phyloP scores from a whole-genome alignment of 1,140 invertebrate species.

The Saccostrea echinata region DNA sequence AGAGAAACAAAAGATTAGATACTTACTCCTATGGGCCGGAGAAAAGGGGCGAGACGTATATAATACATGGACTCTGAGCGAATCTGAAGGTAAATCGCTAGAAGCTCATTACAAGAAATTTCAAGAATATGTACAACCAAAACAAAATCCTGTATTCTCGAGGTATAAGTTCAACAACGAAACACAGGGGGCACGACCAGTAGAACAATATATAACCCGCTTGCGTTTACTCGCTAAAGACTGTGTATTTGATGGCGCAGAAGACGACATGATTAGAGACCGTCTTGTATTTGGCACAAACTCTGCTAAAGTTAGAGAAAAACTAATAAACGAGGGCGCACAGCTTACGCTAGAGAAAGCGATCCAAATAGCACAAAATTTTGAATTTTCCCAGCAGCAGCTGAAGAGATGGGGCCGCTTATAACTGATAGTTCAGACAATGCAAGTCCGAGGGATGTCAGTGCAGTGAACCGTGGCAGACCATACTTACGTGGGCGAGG shows the following conservation, averaged over 20 bases:
- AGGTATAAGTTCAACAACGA: too few relatives aligned
- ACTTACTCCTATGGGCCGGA: slow-evolving; percentile 50
- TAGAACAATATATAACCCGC: too few relatives aligned
- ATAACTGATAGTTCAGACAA: slow-evolving; percentile 1
- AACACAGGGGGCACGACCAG: too few relatives aligned
- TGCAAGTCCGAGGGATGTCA: neutral
- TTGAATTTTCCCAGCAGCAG: slow-evolving; percentile 1
- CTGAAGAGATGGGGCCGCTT: too few relatives aligned
- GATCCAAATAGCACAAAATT: slow-evolving; percentile 50
- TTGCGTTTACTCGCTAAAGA: too few relatives aligned
- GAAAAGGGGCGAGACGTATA: slow-evolving; percentile 52
- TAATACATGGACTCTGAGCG: slow-evolving; percentile 34
- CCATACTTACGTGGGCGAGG: neutral
- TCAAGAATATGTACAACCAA: too few relatives aligned
- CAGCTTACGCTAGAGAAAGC: slow-evolving; percentile 56
- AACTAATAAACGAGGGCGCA: slow-evolving; percentile 61
- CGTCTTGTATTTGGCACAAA: slow-evolving; percentile 56
- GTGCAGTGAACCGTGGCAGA: neutral
- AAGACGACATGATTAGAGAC: slow-evolving; percentile 36
- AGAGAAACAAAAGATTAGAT: slow-evolving; percentile 43
- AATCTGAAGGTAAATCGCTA: too few relatives aligned
- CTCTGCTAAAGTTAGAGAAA: slow-evolving; percentile 54
- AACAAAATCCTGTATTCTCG: too few relatives aligned
- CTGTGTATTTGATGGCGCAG: too few relatives aligned
- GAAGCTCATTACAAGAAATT: too few relatives aligned